These are phyloP conservation scores for Brachionus koreanus DNA, from an alignment of 1,140 invertebrate species.

Conservation along the genomic window DNA sequence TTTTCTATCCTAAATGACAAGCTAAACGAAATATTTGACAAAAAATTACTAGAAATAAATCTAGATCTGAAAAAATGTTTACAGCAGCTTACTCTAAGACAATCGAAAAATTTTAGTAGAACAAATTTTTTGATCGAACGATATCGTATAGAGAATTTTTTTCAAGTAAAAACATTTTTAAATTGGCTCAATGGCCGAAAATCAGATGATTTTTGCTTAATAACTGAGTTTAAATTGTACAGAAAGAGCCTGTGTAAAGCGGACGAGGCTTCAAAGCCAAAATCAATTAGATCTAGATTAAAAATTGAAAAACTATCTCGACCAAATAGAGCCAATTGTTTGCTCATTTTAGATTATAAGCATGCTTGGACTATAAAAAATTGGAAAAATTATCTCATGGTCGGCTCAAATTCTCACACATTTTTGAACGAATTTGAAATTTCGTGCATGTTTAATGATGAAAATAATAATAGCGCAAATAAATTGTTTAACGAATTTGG, in stretches of 20 bases:
- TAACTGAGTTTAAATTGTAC: constrained; percentile 17
- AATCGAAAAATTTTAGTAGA: neutral
- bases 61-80: constrained; percentile 4
- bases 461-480: neutral
- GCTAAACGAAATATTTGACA: constrained; percentile 11
- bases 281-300: neutral
- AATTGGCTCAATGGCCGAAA: constrained; percentile 8
- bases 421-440: constrained; percentile 35
- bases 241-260: neutral
- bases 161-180: neutral
- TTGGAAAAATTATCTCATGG: neutral
- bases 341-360: neutral
- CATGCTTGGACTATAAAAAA: constrained; percentile 23
- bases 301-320: neutral
- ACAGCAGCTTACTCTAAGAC: neutral
- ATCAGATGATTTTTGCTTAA: constrained; percentile 25
- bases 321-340: neutral
- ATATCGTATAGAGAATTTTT: neutral
- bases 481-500: constrained; percentile 5
- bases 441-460: neutral
- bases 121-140: neutral
- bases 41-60: neutral
- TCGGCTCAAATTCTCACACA: neutral
- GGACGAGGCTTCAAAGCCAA: neutral
- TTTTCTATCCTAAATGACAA: constrained; percentile 13